phyloP scores from a whole-genome alignment of 2,113 vertebrate genomes.

The Cettia cetti region DNA sequence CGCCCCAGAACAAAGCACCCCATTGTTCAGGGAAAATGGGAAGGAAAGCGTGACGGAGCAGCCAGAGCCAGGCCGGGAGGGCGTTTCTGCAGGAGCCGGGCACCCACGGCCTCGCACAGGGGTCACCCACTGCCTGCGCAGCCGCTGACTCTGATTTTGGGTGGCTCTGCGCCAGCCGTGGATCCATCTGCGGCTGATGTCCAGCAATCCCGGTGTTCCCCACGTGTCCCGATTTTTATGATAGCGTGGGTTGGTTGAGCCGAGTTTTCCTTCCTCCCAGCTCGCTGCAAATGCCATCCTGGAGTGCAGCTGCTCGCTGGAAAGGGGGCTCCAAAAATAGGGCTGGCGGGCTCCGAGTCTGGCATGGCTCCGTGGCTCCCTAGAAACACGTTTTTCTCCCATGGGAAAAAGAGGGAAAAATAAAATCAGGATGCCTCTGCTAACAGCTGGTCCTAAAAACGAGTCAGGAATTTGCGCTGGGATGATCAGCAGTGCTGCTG shows the following conservation, averaged over 20 bases:
- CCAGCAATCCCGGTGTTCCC: neutral
- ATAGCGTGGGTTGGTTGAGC: accelerated
- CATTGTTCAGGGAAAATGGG: neutral
- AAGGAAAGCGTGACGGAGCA: neutral
- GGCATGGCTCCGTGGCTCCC: neutral
- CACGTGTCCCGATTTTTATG: neutral
- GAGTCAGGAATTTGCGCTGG: accelerated
- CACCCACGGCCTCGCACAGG: neutral
- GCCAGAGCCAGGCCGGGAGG: neutral
- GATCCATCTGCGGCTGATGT: accelerated
- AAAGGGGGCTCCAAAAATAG: neutral
- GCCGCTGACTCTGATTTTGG: neutral
- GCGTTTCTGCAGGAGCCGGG: neutral
- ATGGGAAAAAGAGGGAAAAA: accelerated
- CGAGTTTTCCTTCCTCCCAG: neutral
- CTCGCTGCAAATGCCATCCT: neutral
- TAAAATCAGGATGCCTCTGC: neutral
- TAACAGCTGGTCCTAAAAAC: neutral
- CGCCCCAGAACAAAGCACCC: neutral
- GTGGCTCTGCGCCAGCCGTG: accelerated
- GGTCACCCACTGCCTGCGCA: neutral
- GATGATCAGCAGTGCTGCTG: accelerated
- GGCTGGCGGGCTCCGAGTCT: neutral
- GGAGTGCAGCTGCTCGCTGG: neutral
- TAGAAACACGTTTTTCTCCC: neutral